Evolutionary conservation across 2,888 invertebrate species (phyloP).

Genomic region (Gnatocerus cornutus): DNA sequence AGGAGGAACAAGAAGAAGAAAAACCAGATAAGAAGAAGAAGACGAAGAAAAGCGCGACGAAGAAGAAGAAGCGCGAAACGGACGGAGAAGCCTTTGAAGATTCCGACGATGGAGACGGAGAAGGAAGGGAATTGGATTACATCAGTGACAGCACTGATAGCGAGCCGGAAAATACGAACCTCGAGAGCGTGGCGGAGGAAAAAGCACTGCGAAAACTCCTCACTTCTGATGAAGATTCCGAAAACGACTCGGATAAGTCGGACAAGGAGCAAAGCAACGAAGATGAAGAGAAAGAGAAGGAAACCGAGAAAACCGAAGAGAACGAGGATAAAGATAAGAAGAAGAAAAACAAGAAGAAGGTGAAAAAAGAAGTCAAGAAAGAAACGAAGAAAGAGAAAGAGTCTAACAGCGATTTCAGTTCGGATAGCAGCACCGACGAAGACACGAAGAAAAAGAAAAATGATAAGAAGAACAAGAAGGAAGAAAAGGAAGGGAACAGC

Average conservation of each 20-base stretch:
- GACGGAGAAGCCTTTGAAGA: slow-evolving; percentile 95
- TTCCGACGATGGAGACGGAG: slow-evolving; percentile 97
- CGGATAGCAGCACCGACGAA: slow-evolving; percentile 81
- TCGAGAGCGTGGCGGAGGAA: slow-evolving; percentile 83
- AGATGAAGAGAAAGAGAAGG: slow-evolving; percentile 83
- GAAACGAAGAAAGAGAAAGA: slow-evolving; percentile 65
- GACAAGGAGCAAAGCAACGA: slow-evolving; percentile 79
- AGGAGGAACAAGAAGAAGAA: slow-evolving; percentile 79
- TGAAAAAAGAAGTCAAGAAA: slow-evolving; percentile 77
- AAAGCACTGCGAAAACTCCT: slow-evolving; percentile 83
- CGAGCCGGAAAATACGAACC: slow-evolving; percentile 87
- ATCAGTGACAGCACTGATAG: slow-evolving; percentile 86
- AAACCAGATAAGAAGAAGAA: slow-evolving; percentile 78
- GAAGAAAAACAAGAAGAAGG: slow-evolving; percentile 76
- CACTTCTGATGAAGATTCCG: slow-evolving; percentile 90
- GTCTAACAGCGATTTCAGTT: slow-evolving; percentile 75
- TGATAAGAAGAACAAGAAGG: slow-evolving; percentile 68
- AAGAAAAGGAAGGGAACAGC: slow-evolving; percentile 56
- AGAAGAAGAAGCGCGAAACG: slow-evolving; percentile 83
- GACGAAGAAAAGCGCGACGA: slow-evolving; percentile 65
- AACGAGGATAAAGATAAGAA: slow-evolving; percentile 76
- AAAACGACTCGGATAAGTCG: slow-evolving; percentile 87
- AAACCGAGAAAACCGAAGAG: slow-evolving; percentile 75
- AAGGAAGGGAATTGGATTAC: slow-evolving; percentile 95
- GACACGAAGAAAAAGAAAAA: slow-evolving; percentile 77